Base-by-base conservation (phyloP, 1,140 invertebrate genomes). In the Trichonephila clavipes region DNA sequence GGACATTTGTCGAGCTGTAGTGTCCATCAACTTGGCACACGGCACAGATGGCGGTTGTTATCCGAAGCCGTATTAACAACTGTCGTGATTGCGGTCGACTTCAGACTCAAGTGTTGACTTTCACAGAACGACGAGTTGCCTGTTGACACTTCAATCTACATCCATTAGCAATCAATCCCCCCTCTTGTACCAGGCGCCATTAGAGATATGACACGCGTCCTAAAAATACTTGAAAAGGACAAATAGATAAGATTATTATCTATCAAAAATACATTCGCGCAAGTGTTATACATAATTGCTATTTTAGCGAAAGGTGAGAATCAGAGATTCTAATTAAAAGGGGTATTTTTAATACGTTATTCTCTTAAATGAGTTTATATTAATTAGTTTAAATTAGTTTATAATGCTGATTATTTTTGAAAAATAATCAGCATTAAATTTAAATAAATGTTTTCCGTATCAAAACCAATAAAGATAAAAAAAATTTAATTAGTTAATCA, bases 131-230 rank as follows among this genome's bases (percentile, higher is more conserved):
- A 16, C 18, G 81, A 83, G 21, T 10, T 83, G 19, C 44, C 3
- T 90, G 66, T 90, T 90, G 64, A 77, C 64, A 72, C 28, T 72
- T 61, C 88, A 90, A 72, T 90, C 69, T 58, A 90, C 59, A 90
- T 90, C 88, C 88, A 90, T 90, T 90, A 90, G 24, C 62, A 69
- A 58, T 58, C 24, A 44, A 69, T 90, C 44, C 69, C 24, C n/a
- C 66, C 2, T 12, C 66, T 40, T 40, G 12, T 77, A 28, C 18
- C 28, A 18, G 28, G 72, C 34, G 28, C 72, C 72, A 34, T 77
- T 77, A 64, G 14, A 18, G 34, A 28, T 34, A 14, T 77, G 12
- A 18, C 8, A 77, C 28, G 14, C 34, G 72, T 19, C 16, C 34
- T 18, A 40, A 77, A 77, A 77, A 77, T 7, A 18, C 28, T 77